Evolutionary conservation across 2,888 invertebrate genomes (phyloP).

Genomic region (Dryocosmus kuriphilus): DNA sequence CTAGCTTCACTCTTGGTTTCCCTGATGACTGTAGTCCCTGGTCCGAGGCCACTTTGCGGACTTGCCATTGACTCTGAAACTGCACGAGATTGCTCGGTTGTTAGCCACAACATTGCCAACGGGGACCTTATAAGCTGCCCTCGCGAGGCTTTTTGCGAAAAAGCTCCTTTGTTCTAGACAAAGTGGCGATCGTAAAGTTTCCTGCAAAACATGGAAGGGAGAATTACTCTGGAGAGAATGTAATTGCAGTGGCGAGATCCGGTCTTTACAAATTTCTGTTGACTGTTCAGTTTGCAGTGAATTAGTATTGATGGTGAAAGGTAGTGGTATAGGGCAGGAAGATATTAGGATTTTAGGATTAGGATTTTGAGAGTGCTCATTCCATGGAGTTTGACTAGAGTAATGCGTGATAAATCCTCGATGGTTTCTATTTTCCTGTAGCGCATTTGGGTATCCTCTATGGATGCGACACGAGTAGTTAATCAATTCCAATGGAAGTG

Average conservation of each 20-base stretch:
- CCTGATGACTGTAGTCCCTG: background rate
- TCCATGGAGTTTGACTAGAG: no score
- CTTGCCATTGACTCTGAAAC: slow-evolving; percentile 3
- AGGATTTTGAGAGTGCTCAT: no score
- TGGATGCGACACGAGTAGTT: background rate
- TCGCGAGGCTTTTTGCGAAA: background rate
- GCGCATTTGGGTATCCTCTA: background rate
- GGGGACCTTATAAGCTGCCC: slow-evolving; percentile 6
- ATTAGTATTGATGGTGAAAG: background rate
- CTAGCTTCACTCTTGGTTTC: background rate
- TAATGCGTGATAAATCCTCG: no score
- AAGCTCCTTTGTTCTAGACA: background rate
- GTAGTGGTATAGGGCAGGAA: no score
- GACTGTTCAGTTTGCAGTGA: background rate
- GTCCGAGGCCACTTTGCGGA: background rate
- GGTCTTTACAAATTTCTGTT: background rate
- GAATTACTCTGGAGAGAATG: slow-evolving; percentile 9
- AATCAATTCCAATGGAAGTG: slow-evolving; percentile 68
- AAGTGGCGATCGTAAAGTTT: slow-evolving; percentile 7
- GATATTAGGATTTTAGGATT: no score
- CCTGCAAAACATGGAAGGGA: background rate
- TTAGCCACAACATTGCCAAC: slow-evolving; percentile 4
- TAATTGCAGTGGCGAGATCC: slow-evolving; percentile 14
- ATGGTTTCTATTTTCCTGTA: background rate
- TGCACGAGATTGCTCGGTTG: slow-evolving; percentile 7